Base-by-base conservation (phyloP, 2,797 vertebrate genomes). In the Fratercula arctica region DNA sequence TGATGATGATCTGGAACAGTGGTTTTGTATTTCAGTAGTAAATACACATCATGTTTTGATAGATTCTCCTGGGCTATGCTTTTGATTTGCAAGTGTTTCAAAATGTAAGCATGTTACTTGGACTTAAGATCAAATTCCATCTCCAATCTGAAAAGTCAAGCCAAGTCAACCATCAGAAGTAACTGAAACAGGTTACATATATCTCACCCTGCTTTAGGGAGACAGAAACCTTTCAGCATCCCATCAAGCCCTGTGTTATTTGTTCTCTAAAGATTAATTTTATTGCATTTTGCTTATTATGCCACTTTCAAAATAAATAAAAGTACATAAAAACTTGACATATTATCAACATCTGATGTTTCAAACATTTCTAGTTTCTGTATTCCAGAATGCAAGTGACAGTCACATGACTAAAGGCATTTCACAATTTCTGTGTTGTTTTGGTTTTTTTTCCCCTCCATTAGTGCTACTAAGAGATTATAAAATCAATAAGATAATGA, bases 381-480 rank as follows among this genome's bases (percentile, higher is more conserved):
- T 54, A 33, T 86, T 60, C 77, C n/a, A 80, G 31, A 70, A 53
- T 57, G 11, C 25, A 93, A 75, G 20, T n/a, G 16, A 72, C 14
- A 63, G 25, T 23, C 45, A 51, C 5, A 15, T 16, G 56, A 63
- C 46, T 35, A 64, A 45, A 80, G 21, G 13, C 7, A 79, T 45
- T 63, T 56, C 17, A 28, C 33, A 8, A 11, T 35, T 79, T 75
- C n/a, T 85, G 5, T 60, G 26, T 9, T 53, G 16, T 23, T 54
- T 35, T 35, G 35, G 19, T 6, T 1, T 0, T 11, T 57, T 79
- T 19, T 19, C 35, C 3, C 5, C 8, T 53, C 23, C 11, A 16
- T 59, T 57, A 53, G 2, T 31, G 10, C 19, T 69, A 63, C 17
- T 5, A 86, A 63, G 26, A n/a, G 8, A 59, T 64, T 82, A 41